Conservation (phyloP, 2,888 invertebrate species). For the Molanna angustata region DNA sequence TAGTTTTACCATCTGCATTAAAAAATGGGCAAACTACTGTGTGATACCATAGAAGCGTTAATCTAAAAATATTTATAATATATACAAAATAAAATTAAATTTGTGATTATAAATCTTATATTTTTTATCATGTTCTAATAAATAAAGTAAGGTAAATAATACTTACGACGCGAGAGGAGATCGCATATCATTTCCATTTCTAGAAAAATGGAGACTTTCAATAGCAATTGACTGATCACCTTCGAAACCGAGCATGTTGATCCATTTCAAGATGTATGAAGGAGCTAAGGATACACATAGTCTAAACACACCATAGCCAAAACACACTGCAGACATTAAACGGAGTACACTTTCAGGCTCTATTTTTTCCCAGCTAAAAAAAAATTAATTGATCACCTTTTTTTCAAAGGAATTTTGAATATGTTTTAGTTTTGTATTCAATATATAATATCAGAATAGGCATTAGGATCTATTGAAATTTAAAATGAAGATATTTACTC, state of each 20-base stretch:
- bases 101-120: too few relatives aligned
- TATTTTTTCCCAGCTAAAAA: constrained; percentile 35
- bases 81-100: background rate
- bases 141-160: too few relatives aligned
- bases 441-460: too few relatives aligned
- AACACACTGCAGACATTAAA: constrained; percentile 66
- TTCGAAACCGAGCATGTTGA: constrained; percentile 64
- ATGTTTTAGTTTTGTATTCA: too few relatives aligned
- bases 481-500: constrained; percentile 23
- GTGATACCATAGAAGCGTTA: constrained; percentile 65
- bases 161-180: constrained; percentile 64
- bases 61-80: constrained; percentile 38
- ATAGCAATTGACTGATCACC: constrained; percentile 60
- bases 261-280: constrained; percentile 57
- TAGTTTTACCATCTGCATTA: constrained; percentile 60
- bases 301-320: constrained; percentile 69
- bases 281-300: constrained; percentile 65
- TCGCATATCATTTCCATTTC: constrained; percentile 62
- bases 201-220: constrained; percentile 57
- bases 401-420: too few relatives aligned
- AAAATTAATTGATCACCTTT: too few relatives aligned
- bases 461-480: too few relatives aligned
- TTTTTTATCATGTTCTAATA: too few relatives aligned
- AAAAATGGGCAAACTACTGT: constrained; percentile 67
- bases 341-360: constrained; percentile 55